Evolutionary conservation across 2,888 invertebrate genomes (phyloP).

Genomic region (Coelopa pilipes): DNA sequence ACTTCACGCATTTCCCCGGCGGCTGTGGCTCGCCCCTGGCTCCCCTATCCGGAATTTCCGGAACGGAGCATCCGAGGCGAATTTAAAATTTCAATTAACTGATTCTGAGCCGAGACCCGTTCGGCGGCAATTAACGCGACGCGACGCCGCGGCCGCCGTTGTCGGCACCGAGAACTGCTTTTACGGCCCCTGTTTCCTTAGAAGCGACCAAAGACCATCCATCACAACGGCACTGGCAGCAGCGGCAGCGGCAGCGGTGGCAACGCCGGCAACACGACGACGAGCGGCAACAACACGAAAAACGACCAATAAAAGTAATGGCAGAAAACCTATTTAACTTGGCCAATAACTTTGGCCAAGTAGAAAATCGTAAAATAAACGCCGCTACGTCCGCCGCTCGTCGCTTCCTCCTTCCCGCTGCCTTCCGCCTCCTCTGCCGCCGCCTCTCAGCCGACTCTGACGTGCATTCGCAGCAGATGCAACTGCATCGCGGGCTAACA

Average conservation of each 20-base stretch:
- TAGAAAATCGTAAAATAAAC: slow-evolving; percentile 13
- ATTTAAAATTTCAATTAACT: not conserved
- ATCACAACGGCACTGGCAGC: not conserved
- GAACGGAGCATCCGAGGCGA: too few relatives aligned
- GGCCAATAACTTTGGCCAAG: slow-evolving; percentile 19
- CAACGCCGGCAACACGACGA: not conserved
- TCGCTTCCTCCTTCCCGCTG: not conserved
- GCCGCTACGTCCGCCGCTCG: slow-evolving; percentile 9
- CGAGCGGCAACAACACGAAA: not conserved
- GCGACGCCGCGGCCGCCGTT: not conserved
- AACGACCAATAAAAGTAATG: slow-evolving; percentile 22
- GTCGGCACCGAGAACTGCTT: not conserved
- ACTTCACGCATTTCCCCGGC: too few relatives aligned
- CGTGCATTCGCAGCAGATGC: not conserved
- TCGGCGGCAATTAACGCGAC: not conserved
- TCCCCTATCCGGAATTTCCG: too few relatives aligned
- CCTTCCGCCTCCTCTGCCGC: not conserved
- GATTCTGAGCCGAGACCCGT: not conserved
- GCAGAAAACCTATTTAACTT: slow-evolving; percentile 19
- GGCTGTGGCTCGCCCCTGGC: too few relatives aligned
- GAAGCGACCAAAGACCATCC: not conserved
- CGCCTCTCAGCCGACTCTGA: not conserved
- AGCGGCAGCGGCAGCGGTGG: not conserved
- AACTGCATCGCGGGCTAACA: not conserved
- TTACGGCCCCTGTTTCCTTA: not conserved